Evolutionary conservation across 2,797 vertebrate genomes (phyloP).

Genomic region (Lacerta viridis): DNA sequence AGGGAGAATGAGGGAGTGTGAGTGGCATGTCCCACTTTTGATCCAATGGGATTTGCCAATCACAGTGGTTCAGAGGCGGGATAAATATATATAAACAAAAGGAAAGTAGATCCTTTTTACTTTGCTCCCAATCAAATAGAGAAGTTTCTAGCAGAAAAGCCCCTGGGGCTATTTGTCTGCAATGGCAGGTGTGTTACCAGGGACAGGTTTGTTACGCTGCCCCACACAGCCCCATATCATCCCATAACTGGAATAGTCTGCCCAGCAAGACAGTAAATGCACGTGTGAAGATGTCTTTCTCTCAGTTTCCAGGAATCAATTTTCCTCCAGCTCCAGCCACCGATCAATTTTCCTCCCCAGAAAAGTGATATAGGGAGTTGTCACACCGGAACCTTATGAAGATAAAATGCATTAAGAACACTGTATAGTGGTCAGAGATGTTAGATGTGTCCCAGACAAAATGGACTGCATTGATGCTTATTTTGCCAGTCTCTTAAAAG

Average conservation of each 20-base stretch:
- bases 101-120: too few species aligned
- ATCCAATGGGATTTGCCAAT: too few species aligned
- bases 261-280: neutral
- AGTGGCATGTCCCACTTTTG: too few species aligned
- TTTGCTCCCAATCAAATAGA: too few species aligned
- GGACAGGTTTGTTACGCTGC: too few species aligned
- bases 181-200: too few species aligned
- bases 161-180: too few species aligned
- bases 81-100: too few species aligned
- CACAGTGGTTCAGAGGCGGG: too few species aligned
- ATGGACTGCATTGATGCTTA: constrained; percentile 2
- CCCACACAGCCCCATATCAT: neutral
- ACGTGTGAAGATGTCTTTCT: neutral
- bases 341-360: neutral
- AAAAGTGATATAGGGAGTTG: neutral
- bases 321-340: neutral
- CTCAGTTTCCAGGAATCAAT: neutral
- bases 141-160: too few species aligned
- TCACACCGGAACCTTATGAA: neutral
- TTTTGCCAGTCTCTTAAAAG: neutral
- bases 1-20: too few species aligned
- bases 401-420: constrained; percentile 1
- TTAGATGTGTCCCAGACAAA: neutral
- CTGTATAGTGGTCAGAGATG: neutral
- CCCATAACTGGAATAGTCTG: too few species aligned